Evolutionary conservation across 2,113 vertebrate genomes (phyloP).

Genomic region (Verasper variegatus): DNA sequence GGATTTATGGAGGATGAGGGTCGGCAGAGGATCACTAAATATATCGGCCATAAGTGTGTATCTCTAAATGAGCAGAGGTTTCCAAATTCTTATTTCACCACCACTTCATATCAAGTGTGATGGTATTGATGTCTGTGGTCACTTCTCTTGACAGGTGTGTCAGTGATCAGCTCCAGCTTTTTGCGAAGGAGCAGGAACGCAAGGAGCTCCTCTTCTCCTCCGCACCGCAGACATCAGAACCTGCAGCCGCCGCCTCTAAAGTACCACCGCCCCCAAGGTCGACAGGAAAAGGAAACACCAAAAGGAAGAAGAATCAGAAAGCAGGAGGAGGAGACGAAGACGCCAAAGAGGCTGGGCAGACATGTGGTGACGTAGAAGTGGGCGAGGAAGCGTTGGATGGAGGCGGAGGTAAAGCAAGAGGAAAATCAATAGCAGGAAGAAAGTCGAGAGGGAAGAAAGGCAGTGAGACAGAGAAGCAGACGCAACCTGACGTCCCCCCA

Average conservation of each 20-base stretch:
- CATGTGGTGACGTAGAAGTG: neutral
- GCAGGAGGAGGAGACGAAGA: constrained; percentile 61
- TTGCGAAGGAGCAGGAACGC: constrained; percentile 91
- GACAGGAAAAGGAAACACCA: neutral
- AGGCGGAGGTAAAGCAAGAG: constrained; percentile 12
- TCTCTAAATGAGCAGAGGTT: neutral
- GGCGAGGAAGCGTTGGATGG: neutral
- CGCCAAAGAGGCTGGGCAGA: neutral
- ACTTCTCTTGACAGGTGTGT: constrained; percentile 78
- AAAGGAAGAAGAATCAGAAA: constrained; percentile 32
- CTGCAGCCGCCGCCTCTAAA: neutral
- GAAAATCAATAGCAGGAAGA: constrained; percentile 6
- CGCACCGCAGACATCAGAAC: neutral
- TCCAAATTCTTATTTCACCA: neutral
- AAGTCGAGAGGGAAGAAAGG: neutral
- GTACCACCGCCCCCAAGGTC: neutral
- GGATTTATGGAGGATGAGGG: constrained; percentile 98
- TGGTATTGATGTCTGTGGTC: neutral
- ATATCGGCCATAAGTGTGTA: constrained; percentile 88
- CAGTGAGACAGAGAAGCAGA: neutral
- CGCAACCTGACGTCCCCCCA: neutral
- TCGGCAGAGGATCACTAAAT: constrained; percentile 95
- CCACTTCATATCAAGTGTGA: neutral
- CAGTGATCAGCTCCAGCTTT: constrained; percentile 88
- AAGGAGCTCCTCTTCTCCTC: constrained; percentile 85